Conservation (phyloP, 1,140 invertebrate genomes). For the Zaprionus davidi region DNA sequence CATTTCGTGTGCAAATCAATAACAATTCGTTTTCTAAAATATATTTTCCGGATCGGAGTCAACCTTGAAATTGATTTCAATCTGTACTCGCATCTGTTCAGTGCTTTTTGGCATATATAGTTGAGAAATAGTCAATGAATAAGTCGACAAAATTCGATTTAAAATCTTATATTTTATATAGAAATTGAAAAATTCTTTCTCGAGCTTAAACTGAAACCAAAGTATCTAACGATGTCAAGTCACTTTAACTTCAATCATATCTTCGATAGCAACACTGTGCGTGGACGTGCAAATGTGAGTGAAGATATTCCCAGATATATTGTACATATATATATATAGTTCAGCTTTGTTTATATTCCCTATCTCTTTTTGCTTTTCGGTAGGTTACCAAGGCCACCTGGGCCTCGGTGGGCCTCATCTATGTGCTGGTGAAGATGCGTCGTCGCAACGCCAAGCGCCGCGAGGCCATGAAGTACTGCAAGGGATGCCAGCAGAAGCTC, state of each 20-base stretch:
- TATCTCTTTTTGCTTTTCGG: conserved; percentile 76
- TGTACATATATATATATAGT: neutral
- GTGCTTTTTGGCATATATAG: neutral
- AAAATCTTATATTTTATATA: neutral
- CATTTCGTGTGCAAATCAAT: neutral
- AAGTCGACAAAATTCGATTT: conserved; percentile 28
- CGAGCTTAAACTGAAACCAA: neutral
- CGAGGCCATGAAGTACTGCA: conserved; percentile 55
- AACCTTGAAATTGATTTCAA: conserved; percentile 4
- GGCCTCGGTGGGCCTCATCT: conserved; percentile 57
- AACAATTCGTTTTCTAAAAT: neutral
- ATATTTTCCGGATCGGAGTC: neutral
- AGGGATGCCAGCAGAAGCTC: conserved; percentile 57
- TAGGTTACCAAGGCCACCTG: conserved; percentile 87
- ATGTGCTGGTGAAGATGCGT: conserved; percentile 57
- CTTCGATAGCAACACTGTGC: conserved; percentile 60
- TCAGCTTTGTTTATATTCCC: neutral
- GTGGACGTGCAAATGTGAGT: conserved; percentile 70
- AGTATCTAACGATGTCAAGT: conserved; percentile 36
- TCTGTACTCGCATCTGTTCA: neutral
- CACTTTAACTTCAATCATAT: conserved; percentile 44
- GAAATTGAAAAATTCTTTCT: conserved; percentile 14
- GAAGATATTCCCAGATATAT: neutral
- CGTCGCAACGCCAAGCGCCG: conserved; percentile 50
- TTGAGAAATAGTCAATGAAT: conserved; percentile 18